Conservation (phyloP, 2,797 vertebrate genomes). For the Borostomias antarcticus region DNA sequence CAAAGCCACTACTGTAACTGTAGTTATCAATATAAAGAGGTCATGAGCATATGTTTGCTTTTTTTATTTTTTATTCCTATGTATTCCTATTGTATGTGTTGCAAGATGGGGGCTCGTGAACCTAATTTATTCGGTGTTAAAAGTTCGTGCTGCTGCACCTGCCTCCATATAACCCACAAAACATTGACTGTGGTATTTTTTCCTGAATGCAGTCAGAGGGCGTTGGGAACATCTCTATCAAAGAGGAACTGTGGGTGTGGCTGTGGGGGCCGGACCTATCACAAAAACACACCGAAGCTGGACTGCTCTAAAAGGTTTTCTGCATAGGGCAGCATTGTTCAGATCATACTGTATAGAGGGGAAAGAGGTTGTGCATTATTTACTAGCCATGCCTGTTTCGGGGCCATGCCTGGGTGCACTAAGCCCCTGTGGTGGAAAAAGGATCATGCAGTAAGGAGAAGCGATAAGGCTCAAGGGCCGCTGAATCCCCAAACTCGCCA, state of each 20-base stretch:
- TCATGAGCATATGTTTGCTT: background rate
- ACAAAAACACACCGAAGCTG: background rate
- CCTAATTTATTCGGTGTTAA: background rate
- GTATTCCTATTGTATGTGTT: background rate
- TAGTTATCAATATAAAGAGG: background rate
- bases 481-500: background rate
- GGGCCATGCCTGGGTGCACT: background rate
- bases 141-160: background rate
- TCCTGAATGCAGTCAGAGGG: background rate
- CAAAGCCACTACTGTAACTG: too few species aligned
- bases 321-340: background rate
- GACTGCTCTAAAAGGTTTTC: constrained; percentile 11
- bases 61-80: background rate
- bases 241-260: background rate
- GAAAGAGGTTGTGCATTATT: constrained; percentile 6
- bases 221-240: background rate
- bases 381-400: constrained; percentile 3
- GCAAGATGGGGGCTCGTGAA: background rate
- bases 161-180: background rate
- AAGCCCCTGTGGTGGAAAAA: constrained; percentile 9
- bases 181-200: background rate
- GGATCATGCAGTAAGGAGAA: constrained; percentile 5
- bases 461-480: background rate
- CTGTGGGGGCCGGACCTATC: background rate
- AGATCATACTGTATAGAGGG: background rate